Conservation (phyloP, 2,113 vertebrate species). For the Microcebus lehilahytsara region DNA sequence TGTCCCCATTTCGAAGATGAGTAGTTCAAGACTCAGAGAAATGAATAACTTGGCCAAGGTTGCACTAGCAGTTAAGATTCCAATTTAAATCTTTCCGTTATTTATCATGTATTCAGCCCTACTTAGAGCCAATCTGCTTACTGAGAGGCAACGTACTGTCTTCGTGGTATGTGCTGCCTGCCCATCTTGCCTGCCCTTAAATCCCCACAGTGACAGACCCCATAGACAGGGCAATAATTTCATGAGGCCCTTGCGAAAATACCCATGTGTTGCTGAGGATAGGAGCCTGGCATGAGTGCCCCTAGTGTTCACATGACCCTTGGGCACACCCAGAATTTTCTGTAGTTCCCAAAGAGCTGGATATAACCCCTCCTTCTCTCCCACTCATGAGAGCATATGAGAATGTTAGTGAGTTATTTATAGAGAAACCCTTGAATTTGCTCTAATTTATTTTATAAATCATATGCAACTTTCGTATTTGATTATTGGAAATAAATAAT, state of each 20-base stretch:
- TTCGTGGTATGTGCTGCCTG: constrained; percentile 23
- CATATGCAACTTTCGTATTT: constrained; percentile 19
- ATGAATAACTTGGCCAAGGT: constrained; percentile 1
- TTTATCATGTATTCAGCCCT: constrained; percentile 29
- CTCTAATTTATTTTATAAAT: constrained; percentile 46
- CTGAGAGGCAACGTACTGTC: background rate
- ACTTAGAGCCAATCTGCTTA: constrained; percentile 14
- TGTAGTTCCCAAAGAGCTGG: background rate
- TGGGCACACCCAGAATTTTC: background rate
- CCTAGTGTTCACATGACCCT: background rate
- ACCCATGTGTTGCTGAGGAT: background rate
- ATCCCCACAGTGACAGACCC: constrained; percentile 21
- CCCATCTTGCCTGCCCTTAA: constrained; percentile 5
- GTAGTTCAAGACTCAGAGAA: background rate
- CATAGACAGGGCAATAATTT: constrained; percentile 28
- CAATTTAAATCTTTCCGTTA: background rate
- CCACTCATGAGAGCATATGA: constrained; percentile 8
- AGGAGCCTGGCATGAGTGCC: background rate
- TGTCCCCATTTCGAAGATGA: constrained; percentile 38
- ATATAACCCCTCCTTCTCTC: background rate
- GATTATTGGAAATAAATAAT: constrained; percentile 44
- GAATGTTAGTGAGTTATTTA: constrained; percentile 37
- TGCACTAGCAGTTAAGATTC: background rate
- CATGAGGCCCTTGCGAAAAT: constrained; percentile 40
- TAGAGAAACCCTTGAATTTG: constrained; percentile 43